phyloP scores from a whole-genome alignment of 2,888 invertebrate genomes.

The Mactromeris polynyma region DNA sequence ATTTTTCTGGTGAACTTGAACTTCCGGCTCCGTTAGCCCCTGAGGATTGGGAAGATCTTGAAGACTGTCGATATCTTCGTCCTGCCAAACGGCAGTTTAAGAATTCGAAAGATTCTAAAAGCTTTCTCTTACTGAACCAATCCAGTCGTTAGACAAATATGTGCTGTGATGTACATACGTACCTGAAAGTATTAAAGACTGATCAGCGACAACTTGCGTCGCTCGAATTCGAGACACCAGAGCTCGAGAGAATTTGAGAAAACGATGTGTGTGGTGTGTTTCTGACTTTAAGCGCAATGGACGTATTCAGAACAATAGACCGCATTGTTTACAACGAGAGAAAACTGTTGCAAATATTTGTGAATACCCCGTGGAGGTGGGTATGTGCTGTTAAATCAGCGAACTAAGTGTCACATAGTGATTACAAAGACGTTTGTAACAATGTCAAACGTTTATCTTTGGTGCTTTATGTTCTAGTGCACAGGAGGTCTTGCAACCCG shows the following conservation, averaged over 20 bases:
- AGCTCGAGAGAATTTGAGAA: neutral
- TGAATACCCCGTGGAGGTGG: neutral
- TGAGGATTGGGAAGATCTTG: constrained; percentile 79
- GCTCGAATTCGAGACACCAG: neutral
- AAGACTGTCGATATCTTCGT: constrained; percentile 79
- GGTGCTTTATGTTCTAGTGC: neutral
- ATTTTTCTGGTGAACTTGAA: constrained; percentile 66
- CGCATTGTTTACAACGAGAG: neutral
- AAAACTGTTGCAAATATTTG: neutral
- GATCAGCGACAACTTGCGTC: neutral
- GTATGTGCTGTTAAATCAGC: neutral
- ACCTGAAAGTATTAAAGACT: constrained; percentile 1
- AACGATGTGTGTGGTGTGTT: neutral
- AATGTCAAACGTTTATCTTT: neutral
- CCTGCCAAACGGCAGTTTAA: constrained; percentile 69
- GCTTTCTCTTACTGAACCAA: constrained; percentile 40
- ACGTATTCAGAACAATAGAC: neutral
- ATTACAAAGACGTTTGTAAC: neutral
- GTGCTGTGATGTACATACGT: neutral
- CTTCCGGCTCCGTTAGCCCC: constrained; percentile 70
- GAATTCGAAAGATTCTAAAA: constrained; percentile 37
- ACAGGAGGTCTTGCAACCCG: neutral
- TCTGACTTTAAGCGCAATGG: neutral
- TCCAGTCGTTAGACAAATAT: neutral
- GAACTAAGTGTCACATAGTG: neutral